phyloP scores from a whole-genome alignment of 2,113 vertebrate species.

The Aphyosemion australe region DNA sequence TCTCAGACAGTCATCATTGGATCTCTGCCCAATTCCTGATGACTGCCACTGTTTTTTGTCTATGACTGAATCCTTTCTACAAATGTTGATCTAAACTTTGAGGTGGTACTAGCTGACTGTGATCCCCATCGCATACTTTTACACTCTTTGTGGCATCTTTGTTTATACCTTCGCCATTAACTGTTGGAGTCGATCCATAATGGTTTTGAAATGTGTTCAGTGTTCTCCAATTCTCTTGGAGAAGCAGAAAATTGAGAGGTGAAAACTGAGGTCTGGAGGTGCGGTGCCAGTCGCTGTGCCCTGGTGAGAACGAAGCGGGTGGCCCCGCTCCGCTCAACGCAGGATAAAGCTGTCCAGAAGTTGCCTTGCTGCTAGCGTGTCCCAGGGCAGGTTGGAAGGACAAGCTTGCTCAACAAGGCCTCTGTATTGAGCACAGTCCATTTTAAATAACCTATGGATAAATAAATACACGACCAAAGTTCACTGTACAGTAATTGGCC shows the following conservation, averaged over 20 bases:
- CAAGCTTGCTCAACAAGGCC: slow-evolving; percentile 69
- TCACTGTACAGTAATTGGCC: slow-evolving; percentile 78
- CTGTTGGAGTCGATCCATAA: too few species aligned
- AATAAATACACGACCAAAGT: slow-evolving; percentile 76
- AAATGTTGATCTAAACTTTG: too few species aligned
- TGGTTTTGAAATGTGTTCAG: slow-evolving; percentile 39
- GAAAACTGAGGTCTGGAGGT: slow-evolving; percentile 56
- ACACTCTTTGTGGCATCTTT: too few species aligned
- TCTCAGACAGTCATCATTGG: too few species aligned
- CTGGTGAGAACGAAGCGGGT: slow-evolving; percentile 71
- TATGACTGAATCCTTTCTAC: too few species aligned
- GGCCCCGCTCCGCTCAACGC: slow-evolving; percentile 52
- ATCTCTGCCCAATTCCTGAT: too few species aligned
- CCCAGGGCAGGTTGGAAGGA: slow-evolving; percentile 61
- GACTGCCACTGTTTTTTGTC: too few species aligned
- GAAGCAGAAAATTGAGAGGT: slow-evolving; percentile 70
- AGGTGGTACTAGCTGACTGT: too few species aligned
- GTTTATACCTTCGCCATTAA: too few species aligned
- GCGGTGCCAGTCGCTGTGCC: slow-evolving; percentile 71
- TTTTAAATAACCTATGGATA: slow-evolving; percentile 79
- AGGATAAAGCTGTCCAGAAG: slow-evolving; percentile 73
- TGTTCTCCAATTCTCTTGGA: slow-evolving; percentile 54
- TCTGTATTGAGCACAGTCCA: slow-evolving; percentile 71
- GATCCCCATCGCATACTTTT: too few species aligned
- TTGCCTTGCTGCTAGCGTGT: slow-evolving; percentile 64